phyloP scores from a whole-genome alignment of 2,113 vertebrate species.

The Dryoscopus gambensis region DNA sequence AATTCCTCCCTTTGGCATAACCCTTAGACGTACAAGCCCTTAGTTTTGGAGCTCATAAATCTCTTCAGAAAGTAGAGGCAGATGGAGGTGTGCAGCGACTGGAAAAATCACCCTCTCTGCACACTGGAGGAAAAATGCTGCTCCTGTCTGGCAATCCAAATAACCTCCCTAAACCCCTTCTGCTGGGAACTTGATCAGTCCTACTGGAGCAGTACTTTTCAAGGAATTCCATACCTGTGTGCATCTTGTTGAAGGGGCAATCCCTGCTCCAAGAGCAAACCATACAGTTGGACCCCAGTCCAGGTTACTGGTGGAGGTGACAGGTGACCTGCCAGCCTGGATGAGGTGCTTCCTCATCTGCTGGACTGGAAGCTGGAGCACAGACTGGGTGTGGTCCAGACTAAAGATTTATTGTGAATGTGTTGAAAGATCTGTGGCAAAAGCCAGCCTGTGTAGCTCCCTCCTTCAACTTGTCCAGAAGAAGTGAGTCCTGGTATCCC shows the following conservation, averaged over 20 bases:
- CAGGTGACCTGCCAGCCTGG: not conserved
- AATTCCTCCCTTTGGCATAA: not conserved
- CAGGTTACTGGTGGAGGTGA: rapidly evolving
- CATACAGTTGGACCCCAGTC: rapidly evolving
- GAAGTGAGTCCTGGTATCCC: not conserved
- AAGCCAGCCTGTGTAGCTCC: not conserved
- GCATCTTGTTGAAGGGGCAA: not conserved
- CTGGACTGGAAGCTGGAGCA: not conserved
- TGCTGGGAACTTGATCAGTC: not conserved
- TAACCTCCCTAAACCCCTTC: not conserved
- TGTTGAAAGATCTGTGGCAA: not conserved
- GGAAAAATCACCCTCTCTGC: not conserved
- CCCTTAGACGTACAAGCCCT: not conserved
- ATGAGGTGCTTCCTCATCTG: not conserved
- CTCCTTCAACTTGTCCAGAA: not conserved
- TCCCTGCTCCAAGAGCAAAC: not conserved
- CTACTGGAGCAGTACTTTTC: not conserved
- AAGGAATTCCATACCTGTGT: not conserved
- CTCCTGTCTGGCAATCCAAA: not conserved
- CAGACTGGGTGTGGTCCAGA: not conserved
- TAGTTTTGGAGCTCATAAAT: not conserved
- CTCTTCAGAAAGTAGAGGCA: not conserved
- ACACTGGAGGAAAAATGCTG: rapidly evolving
- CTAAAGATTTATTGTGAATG: not conserved
- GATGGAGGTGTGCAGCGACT: not conserved